Evolutionary conservation across 2,888 invertebrate species (phyloP), one percentile per base, ranked within the genome.

Genomic region (Saturnia pavonia): DNA sequence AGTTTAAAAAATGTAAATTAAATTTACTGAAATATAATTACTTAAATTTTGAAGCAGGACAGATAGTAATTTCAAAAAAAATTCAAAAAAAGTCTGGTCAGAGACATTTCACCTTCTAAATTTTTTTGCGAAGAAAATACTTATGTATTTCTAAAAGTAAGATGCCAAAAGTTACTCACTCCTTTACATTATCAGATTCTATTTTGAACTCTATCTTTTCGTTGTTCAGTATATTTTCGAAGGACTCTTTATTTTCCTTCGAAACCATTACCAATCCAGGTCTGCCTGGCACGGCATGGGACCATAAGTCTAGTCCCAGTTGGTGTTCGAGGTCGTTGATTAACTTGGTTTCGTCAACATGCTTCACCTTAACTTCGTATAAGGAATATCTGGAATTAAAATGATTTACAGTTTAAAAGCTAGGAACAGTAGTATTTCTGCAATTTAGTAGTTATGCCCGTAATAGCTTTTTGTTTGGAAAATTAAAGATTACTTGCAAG

Each of bases 111-210:
- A 7, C 16, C 19, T 48, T 1, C 48, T 19, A 48, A 3, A 19
- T 19, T 19, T 48, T 48, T 48, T 48, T 4, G 48, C 3, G 3
- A 6, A 48, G 19, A 48, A 48, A 48, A 19, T 7, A 16, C 16
- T 34, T 34, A 12, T n/a, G n/a, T n/a, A n/a, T 45, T 45, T 14
- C 45, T 48, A 16, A 48, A 1, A 48, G 16, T 14, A 48, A 8
- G 19, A 1, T 48, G 19, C 16, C 16, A 19, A 54, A 54, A 11
- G 22, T 22, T 40, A 84, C 89, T 88, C 81, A 91, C 91, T 88
- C 86, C 71, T 88, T 89, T 43, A 91, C 80, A 77, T 91, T 88
- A n/a, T 87, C 85, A 19, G 85, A 76, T 69, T 84, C 81, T 14
- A 90, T 69, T 73, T 77, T 78, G 72, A 80, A 88, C 60, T 80